Conservation (phyloP, 2,797 vertebrate species). For the Scyliorhinus canicula region DNA sequence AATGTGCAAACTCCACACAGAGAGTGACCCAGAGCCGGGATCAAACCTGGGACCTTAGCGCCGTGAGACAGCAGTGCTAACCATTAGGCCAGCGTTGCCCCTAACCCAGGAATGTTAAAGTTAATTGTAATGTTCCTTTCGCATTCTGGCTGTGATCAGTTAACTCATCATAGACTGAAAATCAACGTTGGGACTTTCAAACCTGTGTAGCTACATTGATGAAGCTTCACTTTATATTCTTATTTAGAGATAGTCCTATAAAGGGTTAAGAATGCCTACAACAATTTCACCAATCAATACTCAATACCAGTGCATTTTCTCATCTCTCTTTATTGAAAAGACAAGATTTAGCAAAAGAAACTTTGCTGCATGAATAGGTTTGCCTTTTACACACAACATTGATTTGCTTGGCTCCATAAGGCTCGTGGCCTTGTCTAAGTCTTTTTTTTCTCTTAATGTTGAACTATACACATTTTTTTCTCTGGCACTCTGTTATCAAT, state of each 20-base stretch:
- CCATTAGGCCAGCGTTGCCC: no score
- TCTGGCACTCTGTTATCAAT: slow-evolving; percentile 13
- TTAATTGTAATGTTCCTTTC: background rate
- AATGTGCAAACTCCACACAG: no score
- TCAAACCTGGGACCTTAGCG: no score
- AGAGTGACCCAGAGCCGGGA: no score
- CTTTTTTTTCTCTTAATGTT: background rate
- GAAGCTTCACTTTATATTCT: background rate
- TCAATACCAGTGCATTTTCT: slow-evolving; percentile 22
- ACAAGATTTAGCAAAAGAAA: slow-evolving; percentile 33
- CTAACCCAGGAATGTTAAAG: background rate
- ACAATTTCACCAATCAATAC: slow-evolving; percentile 17
- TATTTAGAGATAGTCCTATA: background rate
- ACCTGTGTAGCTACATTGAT: background rate
- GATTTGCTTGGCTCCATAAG: slow-evolving; percentile 23
- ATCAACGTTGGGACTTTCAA: background rate
- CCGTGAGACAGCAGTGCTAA: no score
- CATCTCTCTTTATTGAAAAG: slow-evolving; percentile 1
- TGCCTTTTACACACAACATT: slow-evolving; percentile 4
- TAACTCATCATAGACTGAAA: background rate
- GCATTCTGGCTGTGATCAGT: background rate
- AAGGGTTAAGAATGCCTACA: background rate
- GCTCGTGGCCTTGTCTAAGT: slow-evolving; percentile 10
- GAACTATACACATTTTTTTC: background rate
- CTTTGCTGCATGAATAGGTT: slow-evolving; percentile 23